phyloP scores from a whole-genome alignment of 2,888 invertebrate species.

The Cataglyphis rosenhaueri region DNA sequence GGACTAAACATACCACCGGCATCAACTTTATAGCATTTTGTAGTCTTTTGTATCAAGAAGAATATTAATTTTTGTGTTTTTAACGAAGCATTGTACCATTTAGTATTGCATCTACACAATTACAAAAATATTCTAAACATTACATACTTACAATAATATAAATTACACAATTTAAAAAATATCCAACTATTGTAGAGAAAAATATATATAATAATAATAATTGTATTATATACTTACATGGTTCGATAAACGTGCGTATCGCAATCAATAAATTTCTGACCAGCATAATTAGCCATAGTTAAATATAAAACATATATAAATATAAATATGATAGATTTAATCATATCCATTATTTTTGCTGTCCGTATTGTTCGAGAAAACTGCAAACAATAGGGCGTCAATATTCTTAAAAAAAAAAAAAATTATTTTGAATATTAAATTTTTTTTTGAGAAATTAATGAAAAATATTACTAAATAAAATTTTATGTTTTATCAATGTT shows the following conservation, averaged over 20 bases:
- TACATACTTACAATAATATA: neutral
- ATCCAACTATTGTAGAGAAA: neutral
- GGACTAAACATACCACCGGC: conserved; percentile 25
- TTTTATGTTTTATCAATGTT: neutral
- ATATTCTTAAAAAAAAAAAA: neutral
- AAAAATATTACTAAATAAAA: neutral
- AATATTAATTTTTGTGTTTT: conserved; percentile 41
- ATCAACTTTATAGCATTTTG: conserved; percentile 6
- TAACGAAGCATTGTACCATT: conserved; percentile 40
- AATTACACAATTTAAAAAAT: neutral
- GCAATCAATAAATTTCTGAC: conserved; percentile 31
- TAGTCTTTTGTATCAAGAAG: conserved; percentile 34
- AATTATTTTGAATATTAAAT: neutral
- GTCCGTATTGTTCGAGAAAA: neutral
- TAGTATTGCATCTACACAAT: conserved; percentile 32
- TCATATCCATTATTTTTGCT: neutral
- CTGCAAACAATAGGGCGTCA: neutral
- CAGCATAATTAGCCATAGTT: conserved; percentile 4
- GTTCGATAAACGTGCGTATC: neutral
- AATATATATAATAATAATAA: neutral
- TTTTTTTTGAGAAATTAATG: neutral
- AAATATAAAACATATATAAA: neutral
- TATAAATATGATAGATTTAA: neutral
- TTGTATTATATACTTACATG: conserved; percentile 1
- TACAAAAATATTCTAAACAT: neutral